phyloP scores from a whole-genome alignment of 2,888 invertebrate genomes.

The Ectropis crepuscularia region DNA sequence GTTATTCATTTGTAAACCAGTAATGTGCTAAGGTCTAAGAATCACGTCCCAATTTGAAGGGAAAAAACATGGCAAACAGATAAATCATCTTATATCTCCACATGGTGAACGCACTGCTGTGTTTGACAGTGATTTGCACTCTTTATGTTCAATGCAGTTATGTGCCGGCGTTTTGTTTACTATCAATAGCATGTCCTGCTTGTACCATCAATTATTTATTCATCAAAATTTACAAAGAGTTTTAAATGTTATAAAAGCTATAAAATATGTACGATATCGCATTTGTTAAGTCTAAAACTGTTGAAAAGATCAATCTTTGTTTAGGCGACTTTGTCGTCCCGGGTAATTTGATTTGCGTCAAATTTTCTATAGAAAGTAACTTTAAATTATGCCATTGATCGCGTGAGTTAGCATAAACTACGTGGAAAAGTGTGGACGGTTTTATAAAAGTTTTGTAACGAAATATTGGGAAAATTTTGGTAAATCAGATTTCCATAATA shows the following conservation, averaged over 20 bases:
- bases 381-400: slow-evolving; percentile 13
- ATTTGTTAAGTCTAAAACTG: slow-evolving; percentile 10
- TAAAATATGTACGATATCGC: slow-evolving; percentile 3
- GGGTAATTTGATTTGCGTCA: slow-evolving; percentile 11
- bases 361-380: slow-evolving; percentile 11
- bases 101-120: too few species aligned
- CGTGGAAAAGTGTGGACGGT: background rate
- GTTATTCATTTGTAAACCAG: too few species aligned
- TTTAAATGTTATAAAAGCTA: background rate
- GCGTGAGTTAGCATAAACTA: slow-evolving; percentile 7
- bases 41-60: too few species aligned
- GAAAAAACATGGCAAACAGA: too few species aligned
- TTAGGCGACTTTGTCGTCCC: slow-evolving; percentile 15
- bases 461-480: background rate
- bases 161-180: background rate
- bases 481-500: too few species aligned
- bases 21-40: too few species aligned
- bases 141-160: background rate
- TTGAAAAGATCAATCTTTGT: slow-evolving; percentile 15
- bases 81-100: too few species aligned
- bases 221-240: background rate
- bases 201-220: background rate
- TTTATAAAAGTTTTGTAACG: background rate
- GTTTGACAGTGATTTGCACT: too few species aligned
- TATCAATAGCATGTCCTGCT: too few species aligned